Evolutionary conservation across 2,113 vertebrate genomes (phyloP).

Genomic region (Rhagologus leucostigma): DNA sequence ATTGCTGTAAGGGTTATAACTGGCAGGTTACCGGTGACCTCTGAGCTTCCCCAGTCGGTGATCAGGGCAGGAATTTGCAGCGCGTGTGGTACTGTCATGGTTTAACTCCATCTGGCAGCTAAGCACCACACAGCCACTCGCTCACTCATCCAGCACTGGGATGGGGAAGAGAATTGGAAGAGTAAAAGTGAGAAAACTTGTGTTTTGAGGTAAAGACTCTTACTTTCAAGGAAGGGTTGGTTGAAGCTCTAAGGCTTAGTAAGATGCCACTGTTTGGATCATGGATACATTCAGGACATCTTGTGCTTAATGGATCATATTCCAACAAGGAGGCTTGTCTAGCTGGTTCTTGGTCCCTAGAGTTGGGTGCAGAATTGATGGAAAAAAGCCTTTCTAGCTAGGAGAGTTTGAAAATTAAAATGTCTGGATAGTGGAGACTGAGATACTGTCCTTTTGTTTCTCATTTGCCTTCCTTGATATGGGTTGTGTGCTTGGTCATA

Average conservation of each 20-base stretch:
- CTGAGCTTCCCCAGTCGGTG: not conserved
- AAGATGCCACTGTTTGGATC: not conserved
- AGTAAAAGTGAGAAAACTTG: not conserved
- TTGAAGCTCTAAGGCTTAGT: not conserved
- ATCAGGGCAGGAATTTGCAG: not conserved
- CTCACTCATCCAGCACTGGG: not conserved
- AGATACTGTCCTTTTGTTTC: not conserved
- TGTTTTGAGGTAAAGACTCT: not conserved
- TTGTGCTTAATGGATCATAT: not conserved
- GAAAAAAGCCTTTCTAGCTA: not conserved
- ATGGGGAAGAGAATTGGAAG: not conserved
- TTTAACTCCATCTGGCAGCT: not conserved
- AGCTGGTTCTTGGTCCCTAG: not conserved
- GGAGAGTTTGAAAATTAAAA: not conserved
- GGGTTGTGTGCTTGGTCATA: not conserved
- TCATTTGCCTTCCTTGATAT: not conserved
- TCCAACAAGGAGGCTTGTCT: not conserved
- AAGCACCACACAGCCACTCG: not conserved
- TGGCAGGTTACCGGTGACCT: not conserved
- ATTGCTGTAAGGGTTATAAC: not conserved
- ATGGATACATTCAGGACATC: not conserved
- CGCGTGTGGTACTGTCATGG: not conserved
- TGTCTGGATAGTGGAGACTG: not conserved
- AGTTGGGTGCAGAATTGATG: not conserved
- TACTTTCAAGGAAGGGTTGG: not conserved